Evolutionary conservation across 2,797 vertebrate genomes (phyloP).

Genomic region (Microtus obscurus): DNA sequence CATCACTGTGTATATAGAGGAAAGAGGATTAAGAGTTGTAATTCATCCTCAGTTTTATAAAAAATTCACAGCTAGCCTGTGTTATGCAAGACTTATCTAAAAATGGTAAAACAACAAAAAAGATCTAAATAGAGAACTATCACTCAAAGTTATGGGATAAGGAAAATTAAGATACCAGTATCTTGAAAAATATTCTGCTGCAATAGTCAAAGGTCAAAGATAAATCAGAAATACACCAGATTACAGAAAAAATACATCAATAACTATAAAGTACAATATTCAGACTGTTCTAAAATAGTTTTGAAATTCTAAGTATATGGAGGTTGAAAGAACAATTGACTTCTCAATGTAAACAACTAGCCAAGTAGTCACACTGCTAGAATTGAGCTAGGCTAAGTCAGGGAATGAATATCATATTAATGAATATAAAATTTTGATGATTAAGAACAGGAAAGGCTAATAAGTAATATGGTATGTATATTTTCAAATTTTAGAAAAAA

Average conservation of each 20-base stretch:
- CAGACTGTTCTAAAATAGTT: neutral
- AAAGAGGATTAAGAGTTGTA: neutral
- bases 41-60: neutral
- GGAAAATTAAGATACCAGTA: neutral
- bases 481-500: neutral
- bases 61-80: neutral
- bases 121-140: neutral
- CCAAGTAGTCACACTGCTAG: neutral
- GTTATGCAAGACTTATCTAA: neutral
- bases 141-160: neutral
- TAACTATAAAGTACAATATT: neutral
- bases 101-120: neutral
- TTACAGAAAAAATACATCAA: neutral
- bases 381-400: neutral
- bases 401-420: neutral
- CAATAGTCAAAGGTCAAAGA: neutral
- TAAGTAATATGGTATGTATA: neutral
- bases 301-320: neutral
- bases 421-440: neutral
- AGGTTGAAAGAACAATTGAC: neutral
- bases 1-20: neutral
- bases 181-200: neutral
- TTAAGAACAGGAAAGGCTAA: neutral
- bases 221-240: neutral
- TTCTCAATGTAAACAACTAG: neutral